Conservation (phyloP, 1,140 invertebrate genomes). For the Hyles vespertilio region DNA sequence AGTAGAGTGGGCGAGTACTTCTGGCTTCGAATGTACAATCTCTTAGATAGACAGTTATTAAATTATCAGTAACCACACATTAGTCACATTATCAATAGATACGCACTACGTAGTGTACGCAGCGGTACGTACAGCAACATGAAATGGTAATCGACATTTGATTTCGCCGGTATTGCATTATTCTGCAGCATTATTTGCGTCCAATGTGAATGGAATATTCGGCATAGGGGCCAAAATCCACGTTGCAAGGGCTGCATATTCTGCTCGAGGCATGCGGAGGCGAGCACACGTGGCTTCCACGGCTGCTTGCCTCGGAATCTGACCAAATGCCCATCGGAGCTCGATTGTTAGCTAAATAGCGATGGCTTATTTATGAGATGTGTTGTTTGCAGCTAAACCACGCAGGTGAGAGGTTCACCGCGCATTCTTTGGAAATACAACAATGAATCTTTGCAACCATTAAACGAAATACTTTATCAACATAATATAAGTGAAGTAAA, state of each 20-base stretch:
- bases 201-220: slow-evolving; percentile 64
- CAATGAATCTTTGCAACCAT: slow-evolving; percentile 16
- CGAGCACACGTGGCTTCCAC: slow-evolving; percentile 67
- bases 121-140: slow-evolving; percentile 6
- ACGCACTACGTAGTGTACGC: too few relatives aligned
- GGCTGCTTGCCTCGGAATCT: slow-evolving; percentile 65
- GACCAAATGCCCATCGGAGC: slow-evolving; percentile 69
- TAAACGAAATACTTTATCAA: too few relatives aligned
- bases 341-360: slow-evolving; percentile 68
- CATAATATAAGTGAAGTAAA: too few relatives aligned
- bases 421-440: not conserved
- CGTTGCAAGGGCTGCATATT: slow-evolving; percentile 60
- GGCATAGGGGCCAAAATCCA: slow-evolving; percentile 63
- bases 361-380: slow-evolving; percentile 64
- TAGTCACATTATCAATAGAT: slow-evolving; percentile 12
- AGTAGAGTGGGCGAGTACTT: too few relatives aligned
- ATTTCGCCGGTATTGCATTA: slow-evolving; percentile 42
- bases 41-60: slow-evolving; percentile 3
- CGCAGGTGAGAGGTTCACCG: slow-evolving; percentile 17
- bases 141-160: slow-evolving; percentile 34
- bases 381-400: slow-evolving; percentile 24
- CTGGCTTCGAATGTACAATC: too few relatives aligned
- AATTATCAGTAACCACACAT: slow-evolving; percentile 26
- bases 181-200: slow-evolving; percentile 51
- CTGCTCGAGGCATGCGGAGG: slow-evolving; percentile 62